phyloP scores from a whole-genome alignment of 2,888 invertebrate species.

The Isotomurus palustris region DNA sequence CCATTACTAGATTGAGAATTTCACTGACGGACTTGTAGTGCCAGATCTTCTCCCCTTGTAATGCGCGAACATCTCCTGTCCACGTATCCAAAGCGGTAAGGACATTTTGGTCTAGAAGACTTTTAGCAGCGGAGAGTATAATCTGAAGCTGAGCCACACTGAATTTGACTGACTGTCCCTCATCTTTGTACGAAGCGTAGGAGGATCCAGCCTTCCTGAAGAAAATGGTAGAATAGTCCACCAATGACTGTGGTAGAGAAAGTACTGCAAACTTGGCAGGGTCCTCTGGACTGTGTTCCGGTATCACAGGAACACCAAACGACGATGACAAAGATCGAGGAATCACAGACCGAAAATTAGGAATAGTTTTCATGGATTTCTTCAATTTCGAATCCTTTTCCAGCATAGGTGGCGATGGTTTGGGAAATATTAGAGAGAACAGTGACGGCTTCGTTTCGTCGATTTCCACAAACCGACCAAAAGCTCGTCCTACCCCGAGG shows the following conservation, averaged over 20 bases:
- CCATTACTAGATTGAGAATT: constrained; percentile 86
- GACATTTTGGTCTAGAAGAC: constrained; percentile 32
- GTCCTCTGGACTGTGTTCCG: constrained; percentile 18
- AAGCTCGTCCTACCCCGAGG: constrained; percentile 81
- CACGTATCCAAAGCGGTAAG: constrained; percentile 37
- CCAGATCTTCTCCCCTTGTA: constrained; percentile 34
- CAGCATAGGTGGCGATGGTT: constrained; percentile 60
- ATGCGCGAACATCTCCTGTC: constrained; percentile 37
- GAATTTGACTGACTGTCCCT: constrained; percentile 58
- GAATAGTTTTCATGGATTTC: constrained; percentile 32
- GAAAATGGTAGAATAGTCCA: constrained; percentile 44
- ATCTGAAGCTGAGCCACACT: constrained; percentile 66
- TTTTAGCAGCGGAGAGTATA: constrained; percentile 39
- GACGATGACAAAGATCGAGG: constrained; percentile 74
- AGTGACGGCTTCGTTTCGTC: constrained; percentile 65
- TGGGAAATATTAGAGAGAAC: constrained; percentile 77
- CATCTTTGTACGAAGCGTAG: constrained; percentile 41
- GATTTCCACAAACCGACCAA: constrained; percentile 72
- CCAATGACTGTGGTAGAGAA: constrained; percentile 29
- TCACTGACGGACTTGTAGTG: constrained; percentile 69
- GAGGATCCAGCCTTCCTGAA: constrained; percentile 43
- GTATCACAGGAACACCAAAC: constrained; percentile 40
- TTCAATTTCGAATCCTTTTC: constrained; percentile 38
- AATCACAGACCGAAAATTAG: constrained; percentile 68
- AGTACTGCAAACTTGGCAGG: constrained; percentile 28